Conservation (phyloP, 1,140 invertebrate species). For the Platyura marginata region DNA sequence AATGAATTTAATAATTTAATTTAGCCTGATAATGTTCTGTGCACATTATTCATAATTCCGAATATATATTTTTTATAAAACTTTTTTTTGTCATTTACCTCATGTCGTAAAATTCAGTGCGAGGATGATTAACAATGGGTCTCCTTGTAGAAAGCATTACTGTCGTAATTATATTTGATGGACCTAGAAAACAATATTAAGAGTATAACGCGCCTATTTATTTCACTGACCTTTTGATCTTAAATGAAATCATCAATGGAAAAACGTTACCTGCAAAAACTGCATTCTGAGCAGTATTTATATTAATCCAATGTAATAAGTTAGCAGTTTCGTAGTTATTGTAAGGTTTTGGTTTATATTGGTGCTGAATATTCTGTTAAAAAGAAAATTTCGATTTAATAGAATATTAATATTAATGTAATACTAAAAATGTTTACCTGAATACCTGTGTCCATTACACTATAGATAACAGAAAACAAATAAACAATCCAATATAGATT, state of each 20-base stretch:
- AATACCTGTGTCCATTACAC: constrained; percentile 20
- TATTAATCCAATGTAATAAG: constrained; percentile 22
- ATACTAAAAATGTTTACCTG: constrained; percentile 13
- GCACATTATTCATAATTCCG: too few species aligned
- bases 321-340: constrained; percentile 14
- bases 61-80: too few species aligned
- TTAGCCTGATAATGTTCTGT: neutral
- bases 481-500: constrained; percentile 23
- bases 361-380: constrained; percentile 16
- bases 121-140: constrained; percentile 21
- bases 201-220: too few species aligned
- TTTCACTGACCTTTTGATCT: too few species aligned
- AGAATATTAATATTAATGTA: neutral
- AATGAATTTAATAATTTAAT: neutral
- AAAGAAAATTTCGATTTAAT: neutral
- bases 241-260: too few species aligned
- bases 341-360: constrained; percentile 12
- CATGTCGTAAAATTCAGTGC: constrained; percentile 20
- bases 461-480: constrained; percentile 17
- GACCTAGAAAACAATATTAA: too few species aligned
- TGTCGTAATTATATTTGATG: constrained; percentile 20
- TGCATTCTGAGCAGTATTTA: constrained; percentile 20
- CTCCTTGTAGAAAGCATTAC: constrained; percentile 19
- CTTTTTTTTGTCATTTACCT: constrained; percentile 7
- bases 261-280: constrained; percentile 21